Conservation (phyloP, 2,797 vertebrate genomes). For the Forpus xanthops region DNA sequence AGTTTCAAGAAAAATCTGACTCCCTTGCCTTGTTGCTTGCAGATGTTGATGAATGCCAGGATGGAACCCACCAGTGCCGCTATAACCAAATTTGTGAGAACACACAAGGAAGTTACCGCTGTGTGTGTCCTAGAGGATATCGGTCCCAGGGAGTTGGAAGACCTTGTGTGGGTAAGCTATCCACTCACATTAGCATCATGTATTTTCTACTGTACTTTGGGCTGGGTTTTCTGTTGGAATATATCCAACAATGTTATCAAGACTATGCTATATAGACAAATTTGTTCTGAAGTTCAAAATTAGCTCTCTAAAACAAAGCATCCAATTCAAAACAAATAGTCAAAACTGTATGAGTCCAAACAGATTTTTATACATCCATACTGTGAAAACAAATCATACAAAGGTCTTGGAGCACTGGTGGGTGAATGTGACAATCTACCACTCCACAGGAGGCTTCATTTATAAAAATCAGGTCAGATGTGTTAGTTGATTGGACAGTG, state of each 20-base stretch:
- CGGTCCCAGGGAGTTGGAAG: slow-evolving; percentile 87
- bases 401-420: background rate
- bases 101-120: slow-evolving; percentile 90
- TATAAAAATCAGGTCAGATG: background rate
- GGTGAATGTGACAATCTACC: background rate
- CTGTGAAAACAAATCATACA: background rate
- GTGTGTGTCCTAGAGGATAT: slow-evolving; percentile 89
- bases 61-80: slow-evolving; percentile 91
- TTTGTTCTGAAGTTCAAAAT: background rate
- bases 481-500: background rate
- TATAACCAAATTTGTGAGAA: slow-evolving; percentile 98
- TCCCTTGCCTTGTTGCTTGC: slow-evolving; percentile 5
- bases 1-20: background rate
- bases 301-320: background rate
- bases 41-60: slow-evolving; percentile 95
- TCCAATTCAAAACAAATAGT: background rate
- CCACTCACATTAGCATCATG: background rate
- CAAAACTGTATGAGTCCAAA: background rate
- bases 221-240: background rate
- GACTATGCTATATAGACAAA: rapidly evolving
- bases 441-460: background rate
- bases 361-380: rapidly evolving
- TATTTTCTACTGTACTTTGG: background rate
- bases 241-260: background rate
- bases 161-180: slow-evolving; percentile 88